Evolutionary conservation across 2,797 vertebrate genomes (phyloP), one percentile per base, ranked within the genome.

Genomic region (Gallinago stenura): DNA sequence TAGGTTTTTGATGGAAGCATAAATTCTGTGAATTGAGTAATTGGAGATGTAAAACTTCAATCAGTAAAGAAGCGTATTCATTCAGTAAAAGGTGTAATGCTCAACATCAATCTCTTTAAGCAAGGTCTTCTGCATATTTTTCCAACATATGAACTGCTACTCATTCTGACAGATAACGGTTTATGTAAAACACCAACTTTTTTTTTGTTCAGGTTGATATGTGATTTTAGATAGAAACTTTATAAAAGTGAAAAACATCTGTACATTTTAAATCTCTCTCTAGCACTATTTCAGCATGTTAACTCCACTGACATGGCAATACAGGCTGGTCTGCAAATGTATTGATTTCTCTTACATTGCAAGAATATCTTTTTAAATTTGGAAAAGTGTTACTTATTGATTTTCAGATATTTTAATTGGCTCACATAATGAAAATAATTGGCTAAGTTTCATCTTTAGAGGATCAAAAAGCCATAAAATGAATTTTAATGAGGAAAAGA

Each of bases 1-100:
- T 95, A 76, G 69, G 92, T 95, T 93, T 93, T 89, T 97, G 90
- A 95, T 84, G 81, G 89, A 97, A 98, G 88, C 78, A 94, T 26
- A 97, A 92, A 80, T 96, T 95, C 94, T 89, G 80, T 81, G 15
- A 65, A 73, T 14, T 37, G 46, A 76, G 45, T 45, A 68, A 68
- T 16, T 3, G 1, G 69, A 69, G 26, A 15, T 15, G 22, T 12
- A 64, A 41, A 50, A 7, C 26, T 39, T 60, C n/a, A 50, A 39
- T 33, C 26, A 56, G 24, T 50, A 24, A 65, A 77, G 48, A 90
- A 46, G 15, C 6, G 2, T 17, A 83, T 50, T 69, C 15, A 41
- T 60, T 64, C 20, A 31, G 45, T 91, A 87, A 97, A 96, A 97
- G 43, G 39, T 81, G 94, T 41, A 92, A 79, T 86, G 89, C 39